Evolutionary conservation across 1,140 invertebrate genomes (phyloP), one percentile per base, ranked within the genome.

Genomic region (Paramacrobiotus metropolitanus): DNA sequence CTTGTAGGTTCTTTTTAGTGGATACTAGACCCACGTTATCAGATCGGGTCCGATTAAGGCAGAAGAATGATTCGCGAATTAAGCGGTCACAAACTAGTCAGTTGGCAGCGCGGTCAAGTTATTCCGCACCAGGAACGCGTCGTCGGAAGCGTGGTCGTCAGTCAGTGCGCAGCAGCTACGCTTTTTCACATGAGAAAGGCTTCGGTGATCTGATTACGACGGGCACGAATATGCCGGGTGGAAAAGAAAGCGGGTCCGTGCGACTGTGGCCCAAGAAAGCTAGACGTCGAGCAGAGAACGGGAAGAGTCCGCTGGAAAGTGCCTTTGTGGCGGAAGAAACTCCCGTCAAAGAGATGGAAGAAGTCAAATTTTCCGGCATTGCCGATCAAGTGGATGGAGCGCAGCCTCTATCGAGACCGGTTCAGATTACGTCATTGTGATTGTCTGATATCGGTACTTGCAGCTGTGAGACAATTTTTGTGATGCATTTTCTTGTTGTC

Each of bases 181-280:
- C 94, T 1, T 99, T 98, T 76, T 89, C 94, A 30, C 94, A 98
- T 75, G 79, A 82, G 68, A 87, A 94, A 78, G 92, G 94, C 67
- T 98, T 98, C 76, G 94, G 93, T 40, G 80, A 90, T 4, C 82
- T 98, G 28, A 98, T 98, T 68, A 96, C 91, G 2, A 94, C 88
- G 34, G 94, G 94, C 40, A 93, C 93, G 74, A 92, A 96, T 67
- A 95, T 96, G 88, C 61, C 62, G 21, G 62, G 29, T 61, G 48
- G 48, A 28, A 55, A 55, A 24, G 48, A 55, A 24, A 55, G 48
- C 24, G 48, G 48, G 4, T 55, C 48, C 15, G 48, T 55, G 48
- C 48, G 48, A 24, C 48, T 55, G 24, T 55, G 48, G 48, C 4
- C 15, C 48, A 55, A 55, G 24, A 15, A 24, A 28, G 48, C 48